Conservation (phyloP, 1,140 invertebrate genomes). For the Vollenhovia emeryi region DNA sequence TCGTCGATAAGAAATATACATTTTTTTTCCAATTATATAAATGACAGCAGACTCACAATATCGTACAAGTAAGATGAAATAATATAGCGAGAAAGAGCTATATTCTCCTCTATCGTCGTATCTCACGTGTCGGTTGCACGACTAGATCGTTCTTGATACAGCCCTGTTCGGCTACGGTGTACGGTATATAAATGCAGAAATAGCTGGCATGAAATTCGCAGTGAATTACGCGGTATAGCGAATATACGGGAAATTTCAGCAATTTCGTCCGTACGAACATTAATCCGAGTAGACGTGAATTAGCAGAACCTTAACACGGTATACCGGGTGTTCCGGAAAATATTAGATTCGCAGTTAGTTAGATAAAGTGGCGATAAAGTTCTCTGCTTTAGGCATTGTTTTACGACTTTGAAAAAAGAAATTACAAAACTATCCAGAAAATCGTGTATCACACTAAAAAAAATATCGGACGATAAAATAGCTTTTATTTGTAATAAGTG, state of each 20-base stretch:
- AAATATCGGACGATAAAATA: background rate
- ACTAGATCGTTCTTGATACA: slow-evolving; percentile 33
- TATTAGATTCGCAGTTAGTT: slow-evolving; percentile 2
- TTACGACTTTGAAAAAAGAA: background rate
- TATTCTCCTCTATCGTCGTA: slow-evolving; percentile 6
- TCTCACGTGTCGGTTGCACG: background rate
- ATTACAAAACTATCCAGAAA: background rate
- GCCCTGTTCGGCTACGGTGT: background rate
- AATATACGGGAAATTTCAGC: slow-evolving; percentile 53
- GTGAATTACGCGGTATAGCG: slow-evolving; percentile 39
- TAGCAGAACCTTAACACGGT: slow-evolving; percentile 21
- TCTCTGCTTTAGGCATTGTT: background rate
- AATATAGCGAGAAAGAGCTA: background rate
- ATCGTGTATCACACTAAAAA: background rate
- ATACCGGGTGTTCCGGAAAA: slow-evolving; percentile 12
- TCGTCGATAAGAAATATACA: background rate
- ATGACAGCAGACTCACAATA: background rate
- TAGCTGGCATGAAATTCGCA: slow-evolving; percentile 36
- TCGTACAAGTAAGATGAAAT: background rate
- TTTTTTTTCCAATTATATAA: background rate
- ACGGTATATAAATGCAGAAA: slow-evolving; percentile 41
- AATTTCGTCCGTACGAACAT: slow-evolving; percentile 26
- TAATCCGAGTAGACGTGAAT: slow-evolving; percentile 42
- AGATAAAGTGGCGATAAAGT: background rate
- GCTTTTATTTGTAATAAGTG: background rate